Base-by-base conservation (phyloP, 2,888 invertebrate genomes). In the Hydroisotoma schaefferi region DNA sequence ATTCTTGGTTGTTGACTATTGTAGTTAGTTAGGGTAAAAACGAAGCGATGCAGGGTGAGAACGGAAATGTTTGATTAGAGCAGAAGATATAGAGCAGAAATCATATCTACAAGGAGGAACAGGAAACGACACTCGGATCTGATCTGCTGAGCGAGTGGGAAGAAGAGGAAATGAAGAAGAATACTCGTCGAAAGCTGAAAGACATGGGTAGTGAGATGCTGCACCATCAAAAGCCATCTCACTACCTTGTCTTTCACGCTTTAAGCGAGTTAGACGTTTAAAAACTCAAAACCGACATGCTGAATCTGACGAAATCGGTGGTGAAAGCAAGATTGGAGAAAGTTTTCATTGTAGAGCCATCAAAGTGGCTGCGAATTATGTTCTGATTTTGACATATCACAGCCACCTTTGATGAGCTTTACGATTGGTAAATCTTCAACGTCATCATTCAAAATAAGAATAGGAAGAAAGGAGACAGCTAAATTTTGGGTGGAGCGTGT, bases 211-310 rank as follows among this genome's bases (percentile, higher is more conserved):
- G 91, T 88, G 94, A 94, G 93, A 93, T 93, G 93, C 81, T 59
- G 59, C 55, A 79, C 80, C 78, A 76, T 78, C 77, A 79, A 10
- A 33, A 76, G 80, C 82, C 84, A 83, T 86, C 93, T 94, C 91
- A 90, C 93, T 94, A 91, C 89, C 90, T 90, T 94, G 94, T 94
- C 93, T 93, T 94, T 94, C 93, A 90, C 89, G 89, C 76, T 82
- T 67, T 63, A 63, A 58, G 43, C 63, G 37, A 40, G 55, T 61
- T 38, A 40, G 40, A 40, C n/a, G n/a, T 26, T 29, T 48, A 57
- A 55, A 28, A 43, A 55, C 47, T 27, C 59, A 29, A 43, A 22
- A 18, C n/a, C 26, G 49, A 47, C 22, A 23, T 25, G 33, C 27
- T 47, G 46, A 46, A 12, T 28, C 43, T n/a, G 12, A 22, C 27